phyloP scores from a whole-genome alignment of 2,797 vertebrate genomes.

The Spea hammondii region DNA sequence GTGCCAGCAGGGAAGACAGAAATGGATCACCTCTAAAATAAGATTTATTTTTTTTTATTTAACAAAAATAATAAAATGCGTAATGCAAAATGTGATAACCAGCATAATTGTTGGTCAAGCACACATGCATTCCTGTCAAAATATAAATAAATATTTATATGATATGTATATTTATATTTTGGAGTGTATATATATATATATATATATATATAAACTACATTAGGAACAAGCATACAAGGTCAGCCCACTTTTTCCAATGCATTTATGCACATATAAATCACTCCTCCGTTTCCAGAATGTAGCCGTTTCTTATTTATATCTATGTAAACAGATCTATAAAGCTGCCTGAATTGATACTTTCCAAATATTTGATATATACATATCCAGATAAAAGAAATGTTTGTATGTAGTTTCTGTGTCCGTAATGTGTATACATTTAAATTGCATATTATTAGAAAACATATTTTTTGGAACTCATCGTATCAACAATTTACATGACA shows the following conservation, averaged over 20 bases:
- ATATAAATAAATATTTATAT: no score
- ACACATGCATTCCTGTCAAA: no score
- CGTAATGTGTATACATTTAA: constrained; percentile 25
- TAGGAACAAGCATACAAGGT: neutral
- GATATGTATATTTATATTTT: no score
- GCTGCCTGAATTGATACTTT: constrained; percentile 25
- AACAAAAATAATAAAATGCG: no score
- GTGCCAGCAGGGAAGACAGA: no score
- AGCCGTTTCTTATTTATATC: constrained; percentile 37
- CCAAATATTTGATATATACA: constrained; percentile 25
- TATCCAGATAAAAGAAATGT: constrained; percentile 36
- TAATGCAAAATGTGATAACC: no score
- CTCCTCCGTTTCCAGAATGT: constrained; percentile 12
- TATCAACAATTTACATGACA: constrained; percentile 40
- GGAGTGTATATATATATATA: no score
- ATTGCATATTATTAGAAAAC: constrained; percentile 28
- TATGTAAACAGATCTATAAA: constrained; percentile 35
- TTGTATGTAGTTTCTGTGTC: constrained; percentile 31
- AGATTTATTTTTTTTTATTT: no score
- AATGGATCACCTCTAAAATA: no score
- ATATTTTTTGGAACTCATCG: constrained; percentile 19
- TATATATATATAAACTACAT: neutral
- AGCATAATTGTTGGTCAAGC: no score
- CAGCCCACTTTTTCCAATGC: constrained; percentile 23
- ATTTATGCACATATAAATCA: constrained; percentile 33